phyloP scores from a whole-genome alignment of 2,797 vertebrate genomes.

The Lates japonicus region DNA sequence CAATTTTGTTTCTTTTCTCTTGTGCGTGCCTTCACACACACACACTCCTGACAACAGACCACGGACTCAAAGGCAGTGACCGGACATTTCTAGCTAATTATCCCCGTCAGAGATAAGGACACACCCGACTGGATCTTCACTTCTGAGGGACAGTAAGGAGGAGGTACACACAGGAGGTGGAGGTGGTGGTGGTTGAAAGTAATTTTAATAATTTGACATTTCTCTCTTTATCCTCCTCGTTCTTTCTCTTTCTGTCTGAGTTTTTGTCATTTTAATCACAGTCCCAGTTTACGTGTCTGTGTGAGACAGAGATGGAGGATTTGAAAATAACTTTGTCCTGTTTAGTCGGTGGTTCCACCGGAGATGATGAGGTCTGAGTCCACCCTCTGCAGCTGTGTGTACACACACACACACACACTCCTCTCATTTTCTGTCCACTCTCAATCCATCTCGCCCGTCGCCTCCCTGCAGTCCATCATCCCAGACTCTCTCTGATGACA shows the following conservation, averaged over 20 bases:
- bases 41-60: slow-evolving; percentile 13
- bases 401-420: slow-evolving; percentile 41
- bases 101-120: slow-evolving; percentile 74
- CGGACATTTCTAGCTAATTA: slow-evolving; percentile 80
- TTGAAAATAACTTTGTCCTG: slow-evolving; percentile 67
- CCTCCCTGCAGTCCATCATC: slow-evolving; percentile 61
- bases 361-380: slow-evolving; percentile 80
- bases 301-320: slow-evolving; percentile 27
- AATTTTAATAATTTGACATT: not conserved
- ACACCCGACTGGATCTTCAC: slow-evolving; percentile 64
- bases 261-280: not conserved
- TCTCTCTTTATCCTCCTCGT: not conserved
- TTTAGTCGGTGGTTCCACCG: slow-evolving; percentile 76
- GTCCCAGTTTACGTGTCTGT: slow-evolving; percentile 14
- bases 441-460: slow-evolving; percentile 62
- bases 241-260: not conserved
- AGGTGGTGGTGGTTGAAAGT: not conserved
- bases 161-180: not conserved
- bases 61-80: slow-evolving; percentile 47
- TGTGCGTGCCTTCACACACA: slow-evolving; percentile 8
- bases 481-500: slow-evolving; percentile 53
- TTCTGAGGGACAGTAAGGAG: not conserved
- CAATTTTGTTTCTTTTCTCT: not conserved
- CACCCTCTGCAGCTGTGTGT: slow-evolving; percentile 82
- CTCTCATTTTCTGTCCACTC: slow-evolving; percentile 60